These are phyloP conservation scores for Temnothorax ravouxi DNA, from an alignment of 2,888 invertebrate species.

Conservation along the genomic window DNA sequence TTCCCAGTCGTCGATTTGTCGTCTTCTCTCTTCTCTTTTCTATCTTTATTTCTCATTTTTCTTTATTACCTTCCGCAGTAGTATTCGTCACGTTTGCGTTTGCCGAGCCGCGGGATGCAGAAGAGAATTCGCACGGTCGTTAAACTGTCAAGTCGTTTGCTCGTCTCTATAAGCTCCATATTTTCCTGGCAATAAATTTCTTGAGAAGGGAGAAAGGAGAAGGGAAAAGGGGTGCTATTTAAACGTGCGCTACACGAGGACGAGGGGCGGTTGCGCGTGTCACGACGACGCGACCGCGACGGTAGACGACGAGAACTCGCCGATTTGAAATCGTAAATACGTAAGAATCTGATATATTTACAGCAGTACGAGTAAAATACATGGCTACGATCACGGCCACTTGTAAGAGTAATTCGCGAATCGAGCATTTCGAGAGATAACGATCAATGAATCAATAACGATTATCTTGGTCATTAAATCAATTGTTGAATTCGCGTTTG, in stretches of 20 bases:
- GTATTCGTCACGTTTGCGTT: conserved; percentile 57
- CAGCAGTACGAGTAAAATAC: conserved; percentile 12
- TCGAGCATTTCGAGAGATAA: neutral
- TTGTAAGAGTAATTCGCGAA: neutral
- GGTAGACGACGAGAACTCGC: conserved; percentile 65
- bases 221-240: conserved; percentile 43
- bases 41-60: conserved; percentile 10
- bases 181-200: conserved; percentile 80
- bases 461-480: neutral
- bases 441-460: conserved; percentile 16
- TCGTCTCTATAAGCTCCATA: conserved; percentile 65
- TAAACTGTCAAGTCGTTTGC: conserved; percentile 57
- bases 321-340: conserved; percentile 68
- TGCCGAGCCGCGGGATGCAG: conserved; percentile 59
- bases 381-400: neutral
- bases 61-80: conserved; percentile 48
- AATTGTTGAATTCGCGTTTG: neutral
- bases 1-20: neutral
- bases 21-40: neutral
- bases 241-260: conserved; percentile 33
- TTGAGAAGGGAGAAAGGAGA: conserved; percentile 32
- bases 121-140: conserved; percentile 72
- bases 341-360: conserved; percentile 62
- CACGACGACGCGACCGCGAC: neutral
- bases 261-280: conserved; percentile 41